Evolutionary conservation across 1,140 invertebrate genomes (phyloP), one percentile per base, ranked within the genome.

Genomic region (Drosophila ogumai): DNA sequence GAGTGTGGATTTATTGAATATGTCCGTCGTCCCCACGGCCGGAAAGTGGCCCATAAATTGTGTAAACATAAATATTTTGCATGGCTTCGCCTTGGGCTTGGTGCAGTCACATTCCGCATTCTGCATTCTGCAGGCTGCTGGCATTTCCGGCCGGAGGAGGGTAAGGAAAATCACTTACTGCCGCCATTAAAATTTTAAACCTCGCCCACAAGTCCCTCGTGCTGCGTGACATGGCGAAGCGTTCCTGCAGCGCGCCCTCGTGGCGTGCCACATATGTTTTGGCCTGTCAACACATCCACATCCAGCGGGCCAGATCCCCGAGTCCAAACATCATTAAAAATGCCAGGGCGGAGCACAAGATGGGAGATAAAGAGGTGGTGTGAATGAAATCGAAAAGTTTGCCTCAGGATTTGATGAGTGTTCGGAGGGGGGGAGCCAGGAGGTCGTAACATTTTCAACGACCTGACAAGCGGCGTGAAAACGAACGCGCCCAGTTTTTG

Each of bases 221-320:
- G 79, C 94, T 97, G 93, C 94, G 96, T 68, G 95, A 97, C 92
- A 98, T 96, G n/a, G 98, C 97, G 55, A 99, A 94, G 74, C 97
- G 93, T 91, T 98, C 97, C 82, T 98, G 97, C 43, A 99, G 93
- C 75, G 96, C 96, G 2, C 97, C 98, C 92, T 99, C 97, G 90
- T 98, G 97, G 60, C 95, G 94, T 85, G 96, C 96, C 17, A 99
- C 96, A 91, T 98, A 99, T 46, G 94, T 93, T 93, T 98, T 98
- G 0, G 98, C 97, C 94, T 94, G 82, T 90, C 85, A 81, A 90
- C 77, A 79, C 57, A 79, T 52, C 22, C 55, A 60, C 52, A 38
- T 38, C 52, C 52, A 55, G 19, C 13, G 13, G 22, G 17, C 38
- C 57, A 57, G 58, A 77, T 52, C 40, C 49, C 34, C 25, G 55